A percentile compares a stretch with the other conserved stretches of the same genome.
Evolutionary conservation across 1,140 invertebrate genomes (phyloP).

Genomic region (Lasioglossum albipes): DNA sequence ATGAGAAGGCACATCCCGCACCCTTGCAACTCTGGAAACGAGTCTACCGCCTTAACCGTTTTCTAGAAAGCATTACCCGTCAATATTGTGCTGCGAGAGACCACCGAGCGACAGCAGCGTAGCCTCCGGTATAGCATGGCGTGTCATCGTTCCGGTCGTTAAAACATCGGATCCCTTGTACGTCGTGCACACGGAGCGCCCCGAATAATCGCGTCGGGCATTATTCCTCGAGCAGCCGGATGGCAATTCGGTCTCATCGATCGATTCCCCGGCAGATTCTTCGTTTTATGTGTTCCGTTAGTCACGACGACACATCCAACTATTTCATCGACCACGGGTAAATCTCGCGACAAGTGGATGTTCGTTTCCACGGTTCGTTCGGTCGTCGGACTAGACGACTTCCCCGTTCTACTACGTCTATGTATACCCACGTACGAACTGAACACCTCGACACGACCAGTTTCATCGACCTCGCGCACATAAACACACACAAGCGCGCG

Average conservation of each 20-base stretch:
- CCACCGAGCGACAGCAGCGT: constrained; percentile 57
- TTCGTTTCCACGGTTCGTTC: constrained; percentile 24
- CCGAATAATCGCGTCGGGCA: neutral
- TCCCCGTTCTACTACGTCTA: constrained; percentile 11
- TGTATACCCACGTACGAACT: constrained; percentile 17
- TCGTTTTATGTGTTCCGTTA: constrained; percentile 31
- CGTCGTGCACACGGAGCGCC: constrained; percentile 6
- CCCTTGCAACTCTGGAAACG: too few relatives aligned
- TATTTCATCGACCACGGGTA: constrained; percentile 46
- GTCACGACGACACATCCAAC: constrained; percentile 38
- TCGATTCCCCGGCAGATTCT: constrained; percentile 29
- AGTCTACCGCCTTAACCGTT: constrained; percentile 28
- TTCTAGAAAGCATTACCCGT: constrained; percentile 67
- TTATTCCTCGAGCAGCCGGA: constrained; percentile 24
- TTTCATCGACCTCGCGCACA: constrained; percentile 34
- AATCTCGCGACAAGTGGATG: constrained; percentile 41
- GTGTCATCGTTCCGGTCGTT: constrained; percentile 32
- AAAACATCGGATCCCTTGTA: neutral
- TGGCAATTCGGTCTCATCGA: constrained; percentile 29
- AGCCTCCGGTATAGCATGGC: constrained; percentile 1
- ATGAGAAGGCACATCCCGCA: too few relatives aligned
- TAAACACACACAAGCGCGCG: constrained; percentile 9
- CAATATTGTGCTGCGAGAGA: constrained; percentile 67
- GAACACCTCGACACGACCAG: constrained; percentile 21
- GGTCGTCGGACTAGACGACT: constrained; percentile 13